These are phyloP conservation scores for Dasypogon diadema DNA, from an alignment of 2,888 invertebrate species.

Conservation along the genomic window DNA sequence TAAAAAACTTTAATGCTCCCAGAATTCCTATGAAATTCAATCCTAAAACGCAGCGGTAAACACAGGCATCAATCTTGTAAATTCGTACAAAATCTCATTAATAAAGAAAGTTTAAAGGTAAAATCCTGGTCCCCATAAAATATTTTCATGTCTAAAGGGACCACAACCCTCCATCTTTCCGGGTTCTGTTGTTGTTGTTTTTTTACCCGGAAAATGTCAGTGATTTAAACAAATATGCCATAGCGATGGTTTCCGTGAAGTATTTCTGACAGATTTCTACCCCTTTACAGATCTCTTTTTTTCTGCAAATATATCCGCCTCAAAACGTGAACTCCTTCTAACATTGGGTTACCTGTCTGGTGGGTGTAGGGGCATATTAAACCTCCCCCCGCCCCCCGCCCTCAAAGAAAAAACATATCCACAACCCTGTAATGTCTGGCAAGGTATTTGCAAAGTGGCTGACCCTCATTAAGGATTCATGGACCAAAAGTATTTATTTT, in stretches of 20 bases:
- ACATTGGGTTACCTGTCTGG: not conserved
- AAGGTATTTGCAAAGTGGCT: conserved; percentile 39
- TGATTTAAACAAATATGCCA: conserved; percentile 35
- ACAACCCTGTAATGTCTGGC: not conserved
- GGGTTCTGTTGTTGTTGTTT: too few species aligned
- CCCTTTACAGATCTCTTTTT: not conserved
- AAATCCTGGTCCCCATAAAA: too few species aligned
- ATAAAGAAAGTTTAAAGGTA: too few species aligned
- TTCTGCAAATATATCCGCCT: not conserved
- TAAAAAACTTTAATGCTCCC: too few species aligned
- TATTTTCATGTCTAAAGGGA: too few species aligned
- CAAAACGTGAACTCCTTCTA: not conserved
- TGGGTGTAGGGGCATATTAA: not conserved
- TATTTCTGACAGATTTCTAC: conserved; percentile 25
- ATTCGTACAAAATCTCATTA: too few species aligned
- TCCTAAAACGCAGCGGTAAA: too few species aligned
- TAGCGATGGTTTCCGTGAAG: conserved; percentile 6
- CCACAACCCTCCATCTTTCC: too few species aligned
- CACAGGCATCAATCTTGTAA: too few species aligned
- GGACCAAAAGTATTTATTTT: conserved; percentile 41
- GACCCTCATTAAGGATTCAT: conserved; percentile 49
- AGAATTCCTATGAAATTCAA: too few species aligned
- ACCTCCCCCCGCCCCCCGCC: not conserved
- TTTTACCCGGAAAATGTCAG: too few species aligned
- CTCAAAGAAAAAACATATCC: conserved; percentile 16